A percentile compares a stretch with the other conserved stretches of the same genome.
phyloP scores from a whole-genome alignment of 2,888 invertebrate species.

The Cephalotes varians region DNA sequence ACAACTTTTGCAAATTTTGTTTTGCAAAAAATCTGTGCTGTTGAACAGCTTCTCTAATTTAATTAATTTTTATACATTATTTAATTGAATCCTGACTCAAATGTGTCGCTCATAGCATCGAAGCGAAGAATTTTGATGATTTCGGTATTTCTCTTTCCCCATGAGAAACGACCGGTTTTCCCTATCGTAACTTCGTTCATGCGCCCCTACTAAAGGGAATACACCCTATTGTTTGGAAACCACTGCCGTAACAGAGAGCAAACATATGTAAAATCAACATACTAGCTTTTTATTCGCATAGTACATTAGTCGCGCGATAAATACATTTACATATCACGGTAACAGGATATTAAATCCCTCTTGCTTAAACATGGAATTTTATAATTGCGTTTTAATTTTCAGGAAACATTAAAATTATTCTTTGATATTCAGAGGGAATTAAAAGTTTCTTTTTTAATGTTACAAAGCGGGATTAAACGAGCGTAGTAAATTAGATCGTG shows the following conservation, averaged over 20 bases:
- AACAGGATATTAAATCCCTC: constrained; percentile 13
- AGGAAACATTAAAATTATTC: neutral
- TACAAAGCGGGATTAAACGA: neutral
- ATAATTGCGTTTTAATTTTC: neutral
- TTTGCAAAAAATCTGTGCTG: neutral
- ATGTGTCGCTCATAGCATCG: neutral
- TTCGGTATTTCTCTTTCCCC: neutral
- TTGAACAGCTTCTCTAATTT: constrained; percentile 3
- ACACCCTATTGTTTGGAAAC: constrained; percentile 34
- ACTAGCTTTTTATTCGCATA: constrained; percentile 38
- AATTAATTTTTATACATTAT: neutral
- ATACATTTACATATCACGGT: constrained; percentile 17
- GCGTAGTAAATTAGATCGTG: neutral
- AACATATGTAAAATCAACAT: constrained; percentile 43
- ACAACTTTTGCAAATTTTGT: neutral
- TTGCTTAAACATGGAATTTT: neutral
- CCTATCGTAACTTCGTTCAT: constrained; percentile 6
- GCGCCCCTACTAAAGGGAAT: constrained; percentile 11
- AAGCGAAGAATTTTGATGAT: neutral
- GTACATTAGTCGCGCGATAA: constrained; percentile 20
- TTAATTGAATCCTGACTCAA: neutral
- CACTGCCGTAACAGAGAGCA: constrained; percentile 17
- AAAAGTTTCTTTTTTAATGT: constrained; percentile 10
- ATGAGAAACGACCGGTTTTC: constrained; percentile 17
- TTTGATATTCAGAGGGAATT: neutral